phyloP scores from a whole-genome alignment of 2,113 vertebrate species.

The Archocentrus centrarchus region DNA sequence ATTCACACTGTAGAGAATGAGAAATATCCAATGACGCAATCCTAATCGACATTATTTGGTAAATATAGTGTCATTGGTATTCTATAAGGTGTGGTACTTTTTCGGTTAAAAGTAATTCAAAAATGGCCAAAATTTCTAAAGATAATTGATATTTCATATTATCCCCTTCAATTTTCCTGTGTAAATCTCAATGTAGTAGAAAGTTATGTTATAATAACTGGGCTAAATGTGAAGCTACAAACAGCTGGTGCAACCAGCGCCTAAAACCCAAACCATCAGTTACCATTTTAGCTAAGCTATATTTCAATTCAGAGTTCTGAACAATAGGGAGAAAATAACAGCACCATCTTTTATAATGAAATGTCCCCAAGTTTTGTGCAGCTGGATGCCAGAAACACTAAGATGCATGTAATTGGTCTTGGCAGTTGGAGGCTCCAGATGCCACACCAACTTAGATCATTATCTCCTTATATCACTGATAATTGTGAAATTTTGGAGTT shows the following conservation, averaged over 20 bases:
- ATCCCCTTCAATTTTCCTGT: neutral
- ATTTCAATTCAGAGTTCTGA: neutral
- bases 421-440: constrained; percentile 41
- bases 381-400: neutral
- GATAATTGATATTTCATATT: neutral
- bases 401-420: constrained; percentile 9
- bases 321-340: neutral
- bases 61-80: neutral
- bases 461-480: constrained; percentile 3
- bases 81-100: neutral
- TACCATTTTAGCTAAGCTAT: neutral
- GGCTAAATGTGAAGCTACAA: neutral
- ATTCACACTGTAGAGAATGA: neutral
- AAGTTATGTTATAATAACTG: neutral
- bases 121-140: neutral
- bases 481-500: neutral
- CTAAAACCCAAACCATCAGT: neutral
- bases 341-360: neutral
- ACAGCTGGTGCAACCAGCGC: neutral
- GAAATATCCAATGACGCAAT: neutral
- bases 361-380: neutral
- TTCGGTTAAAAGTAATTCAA: neutral
- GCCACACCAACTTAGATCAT: constrained; percentile 25
- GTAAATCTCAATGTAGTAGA: neutral
- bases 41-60: too few species aligned